Conservation (phyloP, 2,113 vertebrate species). For the Tragelaphus scriptus region DNA sequence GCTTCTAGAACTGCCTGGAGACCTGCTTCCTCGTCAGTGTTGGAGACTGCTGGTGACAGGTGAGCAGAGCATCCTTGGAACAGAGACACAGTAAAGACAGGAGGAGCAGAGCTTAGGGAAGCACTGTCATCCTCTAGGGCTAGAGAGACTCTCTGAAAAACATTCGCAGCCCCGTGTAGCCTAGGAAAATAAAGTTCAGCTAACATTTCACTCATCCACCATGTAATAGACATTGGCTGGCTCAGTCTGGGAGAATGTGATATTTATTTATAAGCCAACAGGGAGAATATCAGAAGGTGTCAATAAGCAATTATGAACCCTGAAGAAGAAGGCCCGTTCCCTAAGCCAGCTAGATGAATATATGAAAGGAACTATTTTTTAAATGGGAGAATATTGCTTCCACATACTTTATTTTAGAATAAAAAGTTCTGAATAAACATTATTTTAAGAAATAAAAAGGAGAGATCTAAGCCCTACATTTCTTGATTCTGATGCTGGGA, state of each 20-base stretch:
- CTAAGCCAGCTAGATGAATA: neutral
- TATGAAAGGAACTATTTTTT: neutral
- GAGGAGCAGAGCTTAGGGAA: neutral
- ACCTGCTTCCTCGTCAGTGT: neutral
- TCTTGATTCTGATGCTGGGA: neutral
- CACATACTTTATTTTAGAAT: conserved; percentile 14
- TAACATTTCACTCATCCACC: neutral
- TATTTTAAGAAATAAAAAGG: conserved; percentile 23
- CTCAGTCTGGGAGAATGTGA: neutral
- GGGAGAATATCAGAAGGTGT: conserved; percentile 25
- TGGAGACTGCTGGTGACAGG: neutral
- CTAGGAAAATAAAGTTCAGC: neutral
- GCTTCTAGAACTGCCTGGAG: neutral
- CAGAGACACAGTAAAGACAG: neutral
- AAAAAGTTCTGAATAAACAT: conserved; percentile 21
- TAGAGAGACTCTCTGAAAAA: neutral
- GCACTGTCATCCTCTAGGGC: neutral
- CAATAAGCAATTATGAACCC: conserved; percentile 42
- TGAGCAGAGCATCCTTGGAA: neutral
- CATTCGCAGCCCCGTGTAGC: neutral
- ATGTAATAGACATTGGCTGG: neutral
- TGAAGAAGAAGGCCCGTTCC: neutral
- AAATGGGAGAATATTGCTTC: neutral
- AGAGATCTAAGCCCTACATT: neutral
- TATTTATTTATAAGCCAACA: conserved; percentile 41